A percentile compares a stretch with the other conserved stretches of the same genome.
Evolutionary conservation across 2,888 invertebrate species (phyloP).

Genomic region (Synanthedon formicaeformis): DNA sequence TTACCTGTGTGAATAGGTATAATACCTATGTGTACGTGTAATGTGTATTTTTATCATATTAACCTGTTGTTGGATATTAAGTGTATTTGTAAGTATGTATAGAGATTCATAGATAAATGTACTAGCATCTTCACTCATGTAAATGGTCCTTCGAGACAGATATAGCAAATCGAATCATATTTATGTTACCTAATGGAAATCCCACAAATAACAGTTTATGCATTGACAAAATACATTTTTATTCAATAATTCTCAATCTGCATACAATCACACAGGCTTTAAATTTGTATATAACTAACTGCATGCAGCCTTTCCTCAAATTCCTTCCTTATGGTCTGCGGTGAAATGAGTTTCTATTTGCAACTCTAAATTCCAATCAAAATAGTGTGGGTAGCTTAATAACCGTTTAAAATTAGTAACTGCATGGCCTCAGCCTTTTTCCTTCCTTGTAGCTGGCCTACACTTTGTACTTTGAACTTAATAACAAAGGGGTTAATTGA

Average conservation of each 20-base stretch:
- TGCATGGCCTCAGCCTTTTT: slow-evolving; percentile 35
- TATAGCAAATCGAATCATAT: background rate
- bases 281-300: slow-evolving; percentile 29
- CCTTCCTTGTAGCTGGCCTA: slow-evolving; percentile 25
- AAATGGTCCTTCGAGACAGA: background rate
- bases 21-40: background rate
- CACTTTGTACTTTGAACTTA: slow-evolving; percentile 3
- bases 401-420: slow-evolving; percentile 26
- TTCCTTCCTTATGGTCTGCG: slow-evolving; percentile 43
- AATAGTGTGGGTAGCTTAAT: slow-evolving; percentile 29
- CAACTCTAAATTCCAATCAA: background rate
- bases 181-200: slow-evolving; percentile 4
- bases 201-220: too few species aligned
- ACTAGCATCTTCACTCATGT: background rate
- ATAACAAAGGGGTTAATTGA: slow-evolving; percentile 2
- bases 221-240: too few species aligned
- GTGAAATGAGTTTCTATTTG: slow-evolving; percentile 13
- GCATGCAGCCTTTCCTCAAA: slow-evolving; percentile 43
- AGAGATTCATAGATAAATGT: slow-evolving; percentile 2
- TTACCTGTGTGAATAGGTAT: slow-evolving; percentile 5
- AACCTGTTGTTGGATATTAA: slow-evolving; percentile 1
- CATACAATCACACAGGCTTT: slow-evolving; percentile 18
- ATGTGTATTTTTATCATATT: background rate
- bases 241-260: too few species aligned
- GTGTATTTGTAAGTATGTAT: slow-evolving; percentile 2